Percentiles rank a stretch among this genome's conserved stretches.
phyloP scores from a whole-genome alignment of 1,140 invertebrate species.

The Melanaphis sacchari region DNA sequence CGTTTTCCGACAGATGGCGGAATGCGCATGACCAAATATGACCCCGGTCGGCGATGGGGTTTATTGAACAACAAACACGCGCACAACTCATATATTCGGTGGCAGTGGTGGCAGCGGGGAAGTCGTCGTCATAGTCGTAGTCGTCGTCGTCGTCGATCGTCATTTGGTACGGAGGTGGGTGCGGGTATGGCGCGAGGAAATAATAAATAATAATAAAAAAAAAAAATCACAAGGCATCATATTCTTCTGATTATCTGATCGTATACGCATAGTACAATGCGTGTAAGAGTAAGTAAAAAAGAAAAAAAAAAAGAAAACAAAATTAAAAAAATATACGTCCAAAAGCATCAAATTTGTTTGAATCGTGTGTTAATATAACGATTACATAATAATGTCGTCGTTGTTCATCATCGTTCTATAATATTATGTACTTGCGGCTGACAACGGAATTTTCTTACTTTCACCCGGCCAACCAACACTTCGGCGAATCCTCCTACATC shows the following conservation, averaged over 20 bases:
- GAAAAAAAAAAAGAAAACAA: background rate
- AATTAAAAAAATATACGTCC: background rate
- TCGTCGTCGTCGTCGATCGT: background rate
- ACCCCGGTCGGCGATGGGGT: conserved; percentile 37
- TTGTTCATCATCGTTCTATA: background rate
- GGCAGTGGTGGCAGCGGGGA: background rate
- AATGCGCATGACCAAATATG: conserved; percentile 53
- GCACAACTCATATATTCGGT: background rate
- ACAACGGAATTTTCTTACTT: background rate
- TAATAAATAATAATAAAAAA: conserved; percentile 3
- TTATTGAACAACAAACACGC: conserved; percentile 56
- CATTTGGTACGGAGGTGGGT: too few species aligned
- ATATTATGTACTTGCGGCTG: background rate
- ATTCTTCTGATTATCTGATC: background rate
- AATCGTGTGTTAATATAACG: background rate
- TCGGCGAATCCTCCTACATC: background rate
- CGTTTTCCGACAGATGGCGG: conserved; percentile 53
- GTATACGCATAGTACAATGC: background rate
- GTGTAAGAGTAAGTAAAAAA: background rate
- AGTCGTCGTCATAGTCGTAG: background rate
- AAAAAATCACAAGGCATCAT: background rate
- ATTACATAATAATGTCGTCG: background rate
- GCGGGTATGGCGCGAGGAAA: background rate
- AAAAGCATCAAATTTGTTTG: background rate
- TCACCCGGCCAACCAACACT: background rate